Evolutionary conservation across 2,888 invertebrate species (phyloP), one percentile per base, ranked within the genome.

Genomic region (Leptopilina drosophilae): DNA sequence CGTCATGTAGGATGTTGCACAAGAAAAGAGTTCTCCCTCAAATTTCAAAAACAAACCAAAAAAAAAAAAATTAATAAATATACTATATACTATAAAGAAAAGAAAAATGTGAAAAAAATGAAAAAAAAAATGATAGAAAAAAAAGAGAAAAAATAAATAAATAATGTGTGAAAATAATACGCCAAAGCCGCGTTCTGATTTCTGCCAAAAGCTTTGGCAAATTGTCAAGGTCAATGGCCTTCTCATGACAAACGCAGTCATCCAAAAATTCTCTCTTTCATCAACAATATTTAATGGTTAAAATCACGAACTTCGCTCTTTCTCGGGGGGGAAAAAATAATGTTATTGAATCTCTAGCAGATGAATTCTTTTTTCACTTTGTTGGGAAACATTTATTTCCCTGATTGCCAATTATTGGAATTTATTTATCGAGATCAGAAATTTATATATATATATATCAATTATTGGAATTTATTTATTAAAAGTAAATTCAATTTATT

Each of bases 1-100:
- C 80, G 86, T 91, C 84, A 91, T 91, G 91, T 91, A 90, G 73
- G 40, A 33, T 33, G 56, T 56, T 73, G 56, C 40, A 73, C 73
- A 73, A 56, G 73, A 33, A 20, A 20, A 33, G 56, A 49, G 73
- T 73, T 73, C 53, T 56, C 53, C 73, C 56, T 33, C 33, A 1
- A 73, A 53, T 73, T 56, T 53, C 12, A 33, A 20, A 26, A 6
- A 42, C 42, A 42, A 6, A 42, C 42, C 26, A 42, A 6, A 42
- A 6, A 42, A 42, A 49, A 3, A 49, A 49, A 49, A 49, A 49
- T 0, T 1, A 49, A 49, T 1, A 49, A 49, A 42, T 8, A 42
- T 8, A 42, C 1, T 42, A 42, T 42, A 42, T 33, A 33, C 3
- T 20, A 33, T 33, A 33, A 33, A 33, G 33, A 33, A 33, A 33